Percentiles rank a stretch among this genome's conserved stretches.
These are phyloP conservation scores for Adoxophyes honmai DNA, from an alignment of 1,140 invertebrate species.

Conservation along the genomic window DNA sequence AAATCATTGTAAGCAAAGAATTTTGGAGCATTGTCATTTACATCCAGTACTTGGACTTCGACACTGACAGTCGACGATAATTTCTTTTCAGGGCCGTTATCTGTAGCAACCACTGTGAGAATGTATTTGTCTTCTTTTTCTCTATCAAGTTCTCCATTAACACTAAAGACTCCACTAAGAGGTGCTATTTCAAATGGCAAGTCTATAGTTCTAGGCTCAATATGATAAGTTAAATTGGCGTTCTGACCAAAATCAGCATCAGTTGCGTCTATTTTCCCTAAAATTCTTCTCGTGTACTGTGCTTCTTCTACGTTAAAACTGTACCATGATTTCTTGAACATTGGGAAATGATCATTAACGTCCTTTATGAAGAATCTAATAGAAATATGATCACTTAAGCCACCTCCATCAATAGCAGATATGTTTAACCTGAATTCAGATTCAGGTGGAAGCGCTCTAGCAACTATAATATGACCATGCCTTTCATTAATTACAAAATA, in stretches of 20 bases:
- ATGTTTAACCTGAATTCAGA: conserved; percentile 88
- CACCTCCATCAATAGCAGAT: conserved; percentile 86
- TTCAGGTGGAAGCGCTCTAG: conserved; percentile 85
- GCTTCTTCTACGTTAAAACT: conserved; percentile 90
- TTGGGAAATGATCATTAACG: conserved; percentile 91
- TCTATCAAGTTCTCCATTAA: conserved; percentile 87
- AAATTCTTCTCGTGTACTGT: conserved; percentile 81
- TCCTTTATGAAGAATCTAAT: conserved; percentile 85
- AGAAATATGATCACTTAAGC: conserved; percentile 82
- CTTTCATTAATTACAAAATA: conserved; percentile 86
- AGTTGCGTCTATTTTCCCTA: conserved; percentile 86
- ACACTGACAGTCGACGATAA: conserved; percentile 85
- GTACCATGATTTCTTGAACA: conserved; percentile 89
- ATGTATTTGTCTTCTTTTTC: conserved; percentile 85
- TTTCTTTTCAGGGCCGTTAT: conserved; percentile 79
- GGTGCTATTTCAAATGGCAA: conserved; percentile 86
- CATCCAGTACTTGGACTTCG: conserved; percentile 87
- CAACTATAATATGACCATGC: conserved; percentile 86
- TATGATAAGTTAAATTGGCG: conserved; percentile 85
- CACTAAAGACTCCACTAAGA: conserved; percentile 85
- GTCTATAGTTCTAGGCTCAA: conserved; percentile 78
- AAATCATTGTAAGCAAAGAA: conserved; percentile 85
- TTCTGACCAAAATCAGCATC: conserved; percentile 88
- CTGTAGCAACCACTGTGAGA: conserved; percentile 85
- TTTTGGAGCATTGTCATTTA: conserved; percentile 87